A percentile compares a stretch with the other conserved stretches of the same genome.
These are phyloP conservation scores for Lerema accius DNA, from an alignment of 1,140 invertebrate species.

Conservation along the genomic window DNA sequence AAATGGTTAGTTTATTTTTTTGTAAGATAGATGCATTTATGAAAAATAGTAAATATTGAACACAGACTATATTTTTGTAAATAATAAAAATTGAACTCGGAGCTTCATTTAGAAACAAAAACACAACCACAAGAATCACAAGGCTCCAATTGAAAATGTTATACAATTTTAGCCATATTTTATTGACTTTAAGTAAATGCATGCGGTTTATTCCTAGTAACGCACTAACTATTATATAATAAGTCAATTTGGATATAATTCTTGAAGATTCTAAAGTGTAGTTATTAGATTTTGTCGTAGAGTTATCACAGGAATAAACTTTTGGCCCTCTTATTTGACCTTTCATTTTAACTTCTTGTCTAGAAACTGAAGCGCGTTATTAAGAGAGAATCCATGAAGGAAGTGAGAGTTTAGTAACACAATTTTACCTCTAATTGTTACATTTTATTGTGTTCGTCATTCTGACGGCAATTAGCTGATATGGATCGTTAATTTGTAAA, in stretches of 20 bases:
- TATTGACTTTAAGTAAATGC: conserved; percentile 22
- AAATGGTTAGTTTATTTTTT: conserved; percentile 36
- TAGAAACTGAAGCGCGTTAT: no score
- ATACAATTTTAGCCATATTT: conserved; percentile 1
- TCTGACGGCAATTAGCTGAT: no score
- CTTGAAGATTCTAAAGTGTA: neutral
- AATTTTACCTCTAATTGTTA: no score
- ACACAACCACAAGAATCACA: conserved; percentile 1
- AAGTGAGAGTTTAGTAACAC: no score
- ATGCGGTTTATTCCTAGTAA: conserved; percentile 23
- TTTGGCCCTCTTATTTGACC: neutral
- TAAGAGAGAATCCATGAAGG: no score
- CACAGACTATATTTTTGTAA: conserved; percentile 36
- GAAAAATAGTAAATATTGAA: conserved; percentile 42
- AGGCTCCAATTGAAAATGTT: conserved; percentile 10
- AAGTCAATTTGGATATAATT: neutral
- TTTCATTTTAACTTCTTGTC: no score
- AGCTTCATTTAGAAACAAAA: conserved; percentile 13
- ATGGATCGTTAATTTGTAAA: neutral
- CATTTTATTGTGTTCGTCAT: no score
- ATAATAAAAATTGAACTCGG: conserved; percentile 28
- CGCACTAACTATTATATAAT: conserved; percentile 15
- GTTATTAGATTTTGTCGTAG: neutral
- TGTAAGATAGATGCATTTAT: conserved; percentile 31
- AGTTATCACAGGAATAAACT: neutral